A percentile compares a stretch with the other conserved stretches of the same genome.
phyloP scores from a whole-genome alignment of 2,888 invertebrate species.

The Thysanoteuthis rhombus region DNA sequence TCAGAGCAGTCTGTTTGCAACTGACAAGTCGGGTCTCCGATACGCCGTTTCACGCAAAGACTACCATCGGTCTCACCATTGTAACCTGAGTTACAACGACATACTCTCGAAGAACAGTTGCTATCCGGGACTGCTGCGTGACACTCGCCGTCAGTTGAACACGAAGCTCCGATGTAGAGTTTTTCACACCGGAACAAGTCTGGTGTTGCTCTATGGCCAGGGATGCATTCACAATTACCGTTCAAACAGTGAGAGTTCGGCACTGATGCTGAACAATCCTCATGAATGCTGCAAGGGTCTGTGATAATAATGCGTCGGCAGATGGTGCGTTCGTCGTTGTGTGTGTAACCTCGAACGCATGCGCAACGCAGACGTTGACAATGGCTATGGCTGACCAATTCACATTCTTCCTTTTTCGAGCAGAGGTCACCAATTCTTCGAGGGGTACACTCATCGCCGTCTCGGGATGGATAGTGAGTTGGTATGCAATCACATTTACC shows the following conservation, averaged over 20 bases:
- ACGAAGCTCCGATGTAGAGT: conserved; percentile 39
- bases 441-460: conserved; percentile 37
- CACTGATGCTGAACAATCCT: background rate
- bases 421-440: conserved; percentile 41
- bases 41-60: conserved; percentile 35
- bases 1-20: conserved; percentile 18
- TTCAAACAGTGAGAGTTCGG: background rate
- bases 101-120: conserved; percentile 39
- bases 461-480: conserved; percentile 34
- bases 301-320: conserved; percentile 35
- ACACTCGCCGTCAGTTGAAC: conserved; percentile 41
- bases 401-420: conserved; percentile 38
- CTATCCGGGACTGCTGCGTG: conserved; percentile 42
- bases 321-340: conserved; percentile 13
- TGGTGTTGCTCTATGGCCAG: background rate
- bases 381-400: conserved; percentile 38
- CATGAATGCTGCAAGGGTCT: background rate
- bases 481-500: conserved; percentile 38
- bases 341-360: conserved; percentile 38
- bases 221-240: background rate
- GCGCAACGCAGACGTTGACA: conserved; percentile 36
- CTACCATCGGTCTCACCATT: conserved; percentile 31
- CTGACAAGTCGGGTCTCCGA: conserved; percentile 39
- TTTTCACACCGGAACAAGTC: conserved; percentile 24
- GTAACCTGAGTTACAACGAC: conserved; percentile 42